Evolutionary conservation across 2,113 vertebrate species (phyloP), one percentile per base, ranked within the genome.

Genomic region (Callipepla squamata): DNA sequence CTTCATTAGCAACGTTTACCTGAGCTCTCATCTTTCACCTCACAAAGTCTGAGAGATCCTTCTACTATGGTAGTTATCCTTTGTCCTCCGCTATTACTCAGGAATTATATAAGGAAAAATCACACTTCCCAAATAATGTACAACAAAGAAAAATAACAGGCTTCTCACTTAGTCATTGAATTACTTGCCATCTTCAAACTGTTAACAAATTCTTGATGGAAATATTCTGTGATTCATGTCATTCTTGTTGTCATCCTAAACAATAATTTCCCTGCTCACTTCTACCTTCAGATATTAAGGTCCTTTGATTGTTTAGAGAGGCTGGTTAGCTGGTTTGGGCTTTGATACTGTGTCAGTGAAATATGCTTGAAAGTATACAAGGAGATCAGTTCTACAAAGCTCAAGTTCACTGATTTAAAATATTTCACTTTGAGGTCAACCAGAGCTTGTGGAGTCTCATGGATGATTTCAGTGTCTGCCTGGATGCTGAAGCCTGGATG

Each of bases 81-180:
- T 87, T 94, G 57, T 92, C 4, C 1, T 90, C 90, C 59, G 50
- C 50, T 85, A 20, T 90, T 94, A 90, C 57, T 95, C 73, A 90
- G 57, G 84, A 87, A 62, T 57, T 57, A 82, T 83, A 93, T 76
- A 94, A 96, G 84, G 81, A 95, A 92, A 94, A 79, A 66, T 87
- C 70, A 50, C 67, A 67, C 62, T 81, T 92, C 44, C 38, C 40
- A 93, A 89, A 89, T 76, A 93, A 81, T 55, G 57, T 18, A 53
- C 16, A 86, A 83, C 68, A 90, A 90, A 85, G 89, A n/a, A 90
- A 92, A 87, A 85, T 81, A 95, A 65, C 61, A 85, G 77, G 66
- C 40, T 96, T 94, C 66, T 81, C 76, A 85, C 81, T 93, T 94
- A 88, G 84, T 93, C 58, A 81, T 68, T 75, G 28, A 89, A 74